phyloP scores from a whole-genome alignment of 92 coral and sea anemone species.

The Umimayanthus kanabou region DNA sequence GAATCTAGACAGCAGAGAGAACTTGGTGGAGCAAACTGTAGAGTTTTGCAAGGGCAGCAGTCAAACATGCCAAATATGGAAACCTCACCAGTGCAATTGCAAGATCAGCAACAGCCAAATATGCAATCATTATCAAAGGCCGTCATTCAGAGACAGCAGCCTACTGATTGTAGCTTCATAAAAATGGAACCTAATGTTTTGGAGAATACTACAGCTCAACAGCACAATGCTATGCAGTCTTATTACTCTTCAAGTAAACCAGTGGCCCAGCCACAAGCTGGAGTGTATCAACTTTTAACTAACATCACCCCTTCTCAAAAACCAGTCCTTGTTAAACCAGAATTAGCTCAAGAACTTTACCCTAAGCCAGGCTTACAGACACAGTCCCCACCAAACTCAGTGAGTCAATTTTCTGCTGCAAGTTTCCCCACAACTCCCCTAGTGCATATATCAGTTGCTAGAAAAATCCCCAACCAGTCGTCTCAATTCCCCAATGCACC shows the following conservation, averaged over 20 bases:
- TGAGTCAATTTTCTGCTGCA: background rate
- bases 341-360: background rate
- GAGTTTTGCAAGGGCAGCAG: background rate
- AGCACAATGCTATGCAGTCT: background rate
- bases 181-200: background rate
- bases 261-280: background rate
- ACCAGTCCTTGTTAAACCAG: background rate
- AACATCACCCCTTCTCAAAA: background rate
- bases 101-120: background rate
- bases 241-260: background rate
- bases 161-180: background rate
- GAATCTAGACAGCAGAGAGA: background rate
- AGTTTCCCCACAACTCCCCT: background rate
- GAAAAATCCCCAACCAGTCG: background rate
- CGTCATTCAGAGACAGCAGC: background rate
- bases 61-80: background rate
- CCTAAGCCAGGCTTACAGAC: background rate
- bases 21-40: background rate
- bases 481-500: background rate
- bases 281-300: background rate
- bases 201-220: background rate
- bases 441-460: background rate
- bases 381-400: background rate
- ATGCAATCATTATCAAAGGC: background rate
- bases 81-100: background rate